phyloP scores from a whole-genome alignment of 2,113 vertebrate species.

The Ia io region DNA sequence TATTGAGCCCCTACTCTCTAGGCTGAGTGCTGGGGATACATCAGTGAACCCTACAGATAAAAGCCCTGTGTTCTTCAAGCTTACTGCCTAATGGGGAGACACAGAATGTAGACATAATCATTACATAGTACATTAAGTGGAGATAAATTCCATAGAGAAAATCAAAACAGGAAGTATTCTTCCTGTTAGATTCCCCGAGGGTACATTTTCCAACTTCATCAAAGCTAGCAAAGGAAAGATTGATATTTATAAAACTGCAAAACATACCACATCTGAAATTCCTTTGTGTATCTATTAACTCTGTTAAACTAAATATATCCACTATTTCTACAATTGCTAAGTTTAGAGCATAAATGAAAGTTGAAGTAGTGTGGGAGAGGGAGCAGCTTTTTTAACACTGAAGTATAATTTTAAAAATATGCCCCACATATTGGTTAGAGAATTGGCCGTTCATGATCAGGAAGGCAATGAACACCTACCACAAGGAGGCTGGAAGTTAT shows the following conservation, averaged over 20 bases:
- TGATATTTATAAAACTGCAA: conserved; percentile 27
- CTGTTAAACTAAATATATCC: background rate
- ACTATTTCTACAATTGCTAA: background rate
- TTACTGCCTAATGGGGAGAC: background rate
- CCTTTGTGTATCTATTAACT: background rate
- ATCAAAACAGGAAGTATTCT: conserved; percentile 19
- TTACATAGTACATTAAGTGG: background rate
- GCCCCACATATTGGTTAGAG: background rate
- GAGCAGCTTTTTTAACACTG: background rate
- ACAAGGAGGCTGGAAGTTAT: background rate
- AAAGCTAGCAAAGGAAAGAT: background rate
- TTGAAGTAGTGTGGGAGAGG: background rate
- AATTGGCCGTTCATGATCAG: background rate
- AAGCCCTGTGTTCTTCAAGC: background rate
- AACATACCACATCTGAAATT: background rate
- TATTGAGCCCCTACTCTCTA: background rate
- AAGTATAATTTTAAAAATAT: background rate
- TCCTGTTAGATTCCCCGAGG: background rate
- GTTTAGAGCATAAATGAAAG: background rate
- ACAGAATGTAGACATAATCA: background rate
- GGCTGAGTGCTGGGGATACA: background rate
- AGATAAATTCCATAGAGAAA: background rate
- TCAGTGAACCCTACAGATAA: background rate
- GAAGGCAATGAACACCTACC: background rate
- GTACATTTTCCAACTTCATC: conserved; percentile 15